Base-by-base conservation (phyloP, 1,140 invertebrate genomes). In the Diplogasteroides magnus region DNA sequence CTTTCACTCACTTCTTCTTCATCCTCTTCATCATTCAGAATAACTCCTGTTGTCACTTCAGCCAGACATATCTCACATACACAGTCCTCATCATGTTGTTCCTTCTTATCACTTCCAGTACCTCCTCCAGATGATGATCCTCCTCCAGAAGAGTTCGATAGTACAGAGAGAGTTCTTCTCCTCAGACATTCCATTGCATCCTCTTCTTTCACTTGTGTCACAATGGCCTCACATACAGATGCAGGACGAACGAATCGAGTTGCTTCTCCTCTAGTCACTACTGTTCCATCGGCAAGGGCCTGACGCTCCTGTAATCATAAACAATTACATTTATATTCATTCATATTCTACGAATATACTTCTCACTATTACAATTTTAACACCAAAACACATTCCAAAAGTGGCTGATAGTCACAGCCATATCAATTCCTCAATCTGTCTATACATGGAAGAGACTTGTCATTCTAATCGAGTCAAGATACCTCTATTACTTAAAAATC, bases 181-280 rank as follows among this genome's bases (percentile, higher is more conserved):
- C 68, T 73, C 29, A 76, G 37, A n/a, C 61, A 62, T 48, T 75
- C 74, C 74, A 76, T 76, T 2, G 67, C 74, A 67, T 72, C 64
- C 25, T 76, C 73, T 15, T 71, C 23, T 6, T 69, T 59, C 0
- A 63, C 27, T 48, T 74, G 59, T 26, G 28, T 32, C 15, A 73
- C 71, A 28, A 73, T 37, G 2, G 71, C 71, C n/a, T 68, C 65
- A 55, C 71, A 73, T 37, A 59, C 56, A 56, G 59, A 74, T 32
- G 27, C 70, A 32, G 23, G 71, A 66, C 27, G 58, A 57, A 72
- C 61, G 69, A 74, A 60, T 26, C 23, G 65, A 14, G 66, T 68
- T 14, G 59, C 26, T 28, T 48, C 37, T 19, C 37, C 76, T 87
- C 87, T 23, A 75, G 76, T 48, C 37, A 48, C 37, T 48, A 19